Base-by-base conservation (phyloP, 2,113 vertebrate genomes). In the Dascyllus trimaculatus region DNA sequence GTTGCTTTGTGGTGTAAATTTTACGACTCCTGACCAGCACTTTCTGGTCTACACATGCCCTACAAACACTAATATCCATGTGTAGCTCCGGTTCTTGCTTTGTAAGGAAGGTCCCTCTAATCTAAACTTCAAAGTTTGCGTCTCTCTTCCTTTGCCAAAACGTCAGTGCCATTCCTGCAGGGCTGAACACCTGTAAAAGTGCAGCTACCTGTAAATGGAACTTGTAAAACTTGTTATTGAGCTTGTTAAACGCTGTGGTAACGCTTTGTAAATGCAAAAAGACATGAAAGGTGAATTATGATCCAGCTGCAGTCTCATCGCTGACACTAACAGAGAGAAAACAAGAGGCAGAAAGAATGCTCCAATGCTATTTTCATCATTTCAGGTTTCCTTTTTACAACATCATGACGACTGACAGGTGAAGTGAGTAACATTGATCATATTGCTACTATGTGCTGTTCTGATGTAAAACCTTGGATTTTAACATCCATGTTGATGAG, bases 161-260 rank as follows among this genome's bases (percentile, higher is more conserved):
- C 43, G 67, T 62, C 17, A 62, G 29, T 24, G 32, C 9, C 22
- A 29, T 69, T 64, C 1, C 35, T 14, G 19, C n/a, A 17, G 9
- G 10, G 14, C 11, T n/a, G 10, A 84, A 66, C 53, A 81, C 26
- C 43, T 70, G 52, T 79, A 35, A 64, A 61, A 63, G 14, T 43
- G 25, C 38, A 75, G 24, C 62, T 38, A 4, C 4, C 61, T 38
- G 7, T 84, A 32, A 84, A 80, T 82, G 4, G 14, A 43, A 43
- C 40, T 11, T 9, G 38, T 40, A 40, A 40, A 40, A 40, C 38
- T 43, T 14, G 4, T 83, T 61, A 75, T 29, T 25, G n/a, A 54
- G 11, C 49, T 35, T 65, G 61, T 76, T 72, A 84, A 75, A 73
- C 66, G 62, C 10, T 49, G 38, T 1, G 29, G 17, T 43, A 32